Conservation (phyloP, 1,140 invertebrate genomes). For the Nebria ingens region DNA sequence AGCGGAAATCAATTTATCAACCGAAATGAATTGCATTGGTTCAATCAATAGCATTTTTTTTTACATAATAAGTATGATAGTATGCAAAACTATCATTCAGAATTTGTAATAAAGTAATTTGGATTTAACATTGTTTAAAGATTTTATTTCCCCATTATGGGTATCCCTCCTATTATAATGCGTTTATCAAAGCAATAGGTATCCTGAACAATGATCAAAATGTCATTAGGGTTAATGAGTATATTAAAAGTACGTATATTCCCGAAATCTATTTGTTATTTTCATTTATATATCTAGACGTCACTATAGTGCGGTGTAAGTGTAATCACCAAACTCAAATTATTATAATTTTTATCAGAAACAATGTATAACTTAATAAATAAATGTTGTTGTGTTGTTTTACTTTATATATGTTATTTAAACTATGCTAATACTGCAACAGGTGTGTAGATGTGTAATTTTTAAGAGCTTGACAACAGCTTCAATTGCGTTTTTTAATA, state of each 20-base stretch:
- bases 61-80: too few species aligned
- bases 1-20: not conserved
- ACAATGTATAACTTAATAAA: not conserved
- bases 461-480: too few species aligned
- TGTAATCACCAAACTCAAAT: too few species aligned
- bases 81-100: too few species aligned
- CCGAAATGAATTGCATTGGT: not conserved
- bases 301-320: too few species aligned
- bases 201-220: not conserved
- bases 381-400: not conserved
- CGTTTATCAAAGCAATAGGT: not conserved
- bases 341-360: not conserved
- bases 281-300: too few species aligned
- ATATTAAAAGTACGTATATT: too few species aligned
- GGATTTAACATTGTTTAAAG: too few species aligned
- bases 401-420: not conserved
- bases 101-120: too few species aligned
- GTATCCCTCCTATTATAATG: not conserved
- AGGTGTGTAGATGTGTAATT: not conserved
- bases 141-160: too few species aligned
- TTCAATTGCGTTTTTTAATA: not conserved
- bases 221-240: not conserved
- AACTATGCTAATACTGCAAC: not conserved
- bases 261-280: too few species aligned
- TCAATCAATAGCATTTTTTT: not conserved